Evolutionary conservation across 2,113 vertebrate genomes (phyloP).

Genomic region (Maccullochella peelii): DNA sequence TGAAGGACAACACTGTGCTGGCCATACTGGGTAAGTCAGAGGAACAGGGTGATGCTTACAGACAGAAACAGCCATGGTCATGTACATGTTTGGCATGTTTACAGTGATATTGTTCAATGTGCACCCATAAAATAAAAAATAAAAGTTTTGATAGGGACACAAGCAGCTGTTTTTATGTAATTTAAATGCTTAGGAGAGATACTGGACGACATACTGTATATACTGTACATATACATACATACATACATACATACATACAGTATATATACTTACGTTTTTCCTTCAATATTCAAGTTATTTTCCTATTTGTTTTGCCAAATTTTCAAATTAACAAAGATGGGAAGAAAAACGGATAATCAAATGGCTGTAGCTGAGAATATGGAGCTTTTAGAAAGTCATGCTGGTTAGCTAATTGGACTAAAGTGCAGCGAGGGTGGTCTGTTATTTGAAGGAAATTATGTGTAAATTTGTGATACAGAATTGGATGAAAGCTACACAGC

Average conservation of each 20-base stretch:
- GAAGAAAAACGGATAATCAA: not conserved
- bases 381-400: not conserved
- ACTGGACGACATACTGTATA: not conserved
- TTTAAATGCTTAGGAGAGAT: not conserved
- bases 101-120: not conserved
- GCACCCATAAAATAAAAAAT: not conserved
- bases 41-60: not conserved
- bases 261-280: not conserved
- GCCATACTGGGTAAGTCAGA: conserved; percentile 81
- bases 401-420: conserved; percentile 28
- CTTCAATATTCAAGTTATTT: not conserved
- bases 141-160: not conserved
- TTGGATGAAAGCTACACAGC: not conserved
- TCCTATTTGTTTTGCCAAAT: not conserved
- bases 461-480: not conserved
- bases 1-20: conserved; percentile 85
- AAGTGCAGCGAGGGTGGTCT: not conserved
- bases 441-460: conserved; percentile 15
- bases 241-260: too few species aligned
- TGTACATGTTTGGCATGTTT: not conserved
- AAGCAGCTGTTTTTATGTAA: not conserved
- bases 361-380: not conserved
- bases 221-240: too few species aligned
- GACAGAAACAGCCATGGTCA: not conserved
- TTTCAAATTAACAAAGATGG: not conserved